Base-by-base conservation (phyloP, 2,888 invertebrate genomes). In the Conus canariensis region DNA sequence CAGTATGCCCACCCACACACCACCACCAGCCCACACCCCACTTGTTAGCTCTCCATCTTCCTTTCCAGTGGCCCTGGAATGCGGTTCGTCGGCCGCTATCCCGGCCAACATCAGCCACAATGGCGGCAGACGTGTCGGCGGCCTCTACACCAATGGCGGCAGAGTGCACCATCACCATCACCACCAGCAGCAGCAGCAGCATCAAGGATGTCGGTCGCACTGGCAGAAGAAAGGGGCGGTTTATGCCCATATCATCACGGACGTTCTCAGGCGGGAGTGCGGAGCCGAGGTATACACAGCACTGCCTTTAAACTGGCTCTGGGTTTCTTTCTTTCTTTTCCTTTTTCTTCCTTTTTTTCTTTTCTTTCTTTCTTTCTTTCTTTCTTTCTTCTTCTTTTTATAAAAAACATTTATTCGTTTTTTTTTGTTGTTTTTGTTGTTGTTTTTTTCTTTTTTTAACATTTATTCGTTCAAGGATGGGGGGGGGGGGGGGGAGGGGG, bases 21-120 rank as follows among this genome's bases (percentile, higher is more conserved):
- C 64, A 10, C 64, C 64, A 64, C 16, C 64, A 14, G 64, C 64
- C 64, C 16, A 19, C 67, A 74, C 74, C 10, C n/a, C 74, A 70
- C 22, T 70, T 22, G n/a, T 8, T n/a, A 10, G 74, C 74, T 74
- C n/a, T 74, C 74, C 74, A 74, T 74, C 74, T 74, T 74, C 74
- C 2, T 64, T 80, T 80, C 12, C 80, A 80, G 80, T 80, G 80
- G 45, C 30, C 16, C 45, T 80, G 80, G 80, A 80, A 80, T 80
- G 80, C 45, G 80, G 80, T 2, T 19, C 30, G 5, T 45, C 80
- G 12, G 14, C 30, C 45, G 14, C 80, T 80, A 45, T 80, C 80
- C 80, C 80, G 45, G 80, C 80, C 80, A 80, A 80, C 80, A 80
- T 80, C 80, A 80, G 80, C 80, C 45, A 45, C 30, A 64, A 64